A percentile compares a stretch with the other conserved stretches of the same genome.
These are phyloP conservation scores for Emydoidea blandingii DNA, from an alignment of 2,797 vertebrate genomes.

Conservation along the genomic window DNA sequence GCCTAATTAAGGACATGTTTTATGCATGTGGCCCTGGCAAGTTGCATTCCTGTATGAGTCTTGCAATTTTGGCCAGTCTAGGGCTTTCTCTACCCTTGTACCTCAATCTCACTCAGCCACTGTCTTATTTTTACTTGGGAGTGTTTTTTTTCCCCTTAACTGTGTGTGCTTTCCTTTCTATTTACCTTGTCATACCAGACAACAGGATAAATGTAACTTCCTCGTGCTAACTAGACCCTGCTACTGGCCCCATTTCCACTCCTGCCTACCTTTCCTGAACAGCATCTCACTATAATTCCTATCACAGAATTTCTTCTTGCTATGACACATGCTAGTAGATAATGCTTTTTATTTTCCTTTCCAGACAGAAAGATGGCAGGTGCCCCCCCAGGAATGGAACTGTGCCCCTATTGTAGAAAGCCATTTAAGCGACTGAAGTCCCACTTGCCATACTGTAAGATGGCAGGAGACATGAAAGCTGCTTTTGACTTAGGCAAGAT, in stretches of 20 bases:
- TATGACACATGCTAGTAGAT: neutral
- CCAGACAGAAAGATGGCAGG: constrained; percentile 43
- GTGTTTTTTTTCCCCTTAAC: neutral
- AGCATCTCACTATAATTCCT: neutral
- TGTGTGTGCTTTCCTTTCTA: neutral
- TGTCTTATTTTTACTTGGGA: neutral
- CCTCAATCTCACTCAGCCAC: neutral
- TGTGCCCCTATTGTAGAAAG: constrained; percentile 89
- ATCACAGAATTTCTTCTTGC: neutral
- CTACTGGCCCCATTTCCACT: neutral
- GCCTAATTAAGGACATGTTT: neutral
- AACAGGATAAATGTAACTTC: neutral
- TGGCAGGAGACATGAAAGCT: neutral
- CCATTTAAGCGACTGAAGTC: constrained; percentile 89
- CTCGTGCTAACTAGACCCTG: neutral
- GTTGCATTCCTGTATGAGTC: neutral
- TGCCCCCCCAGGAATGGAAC: constrained; percentile 62
- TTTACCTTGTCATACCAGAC: neutral
- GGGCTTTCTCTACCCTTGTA: neutral
- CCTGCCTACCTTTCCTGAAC: neutral
- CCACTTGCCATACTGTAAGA: constrained; percentile 91
- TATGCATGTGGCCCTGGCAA: neutral
- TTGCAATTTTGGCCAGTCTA: neutral
- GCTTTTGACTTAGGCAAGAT: neutral
- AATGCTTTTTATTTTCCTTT: neutral